These are phyloP conservation scores for Poliocrania exsul DNA, from an alignment of 2,797 vertebrate species.

Conservation along the genomic window DNA sequence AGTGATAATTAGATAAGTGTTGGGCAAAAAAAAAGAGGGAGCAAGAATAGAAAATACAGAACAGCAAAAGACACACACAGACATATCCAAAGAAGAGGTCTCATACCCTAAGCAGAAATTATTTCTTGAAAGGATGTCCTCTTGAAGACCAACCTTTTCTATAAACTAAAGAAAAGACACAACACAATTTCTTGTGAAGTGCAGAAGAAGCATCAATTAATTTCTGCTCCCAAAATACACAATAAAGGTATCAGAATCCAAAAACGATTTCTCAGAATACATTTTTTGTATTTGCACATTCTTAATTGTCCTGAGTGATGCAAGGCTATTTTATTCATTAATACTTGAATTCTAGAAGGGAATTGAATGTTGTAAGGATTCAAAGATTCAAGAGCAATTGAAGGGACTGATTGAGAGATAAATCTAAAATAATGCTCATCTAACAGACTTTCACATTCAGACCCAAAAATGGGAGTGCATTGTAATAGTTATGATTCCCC, in stretches of 20 bases:
- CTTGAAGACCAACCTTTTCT: not conserved
- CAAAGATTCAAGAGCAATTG: not conserved
- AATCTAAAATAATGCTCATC: not conserved
- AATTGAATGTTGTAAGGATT: not conserved
- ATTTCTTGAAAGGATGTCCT: not conserved
- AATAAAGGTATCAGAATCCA: not conserved
- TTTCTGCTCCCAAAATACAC: not conserved
- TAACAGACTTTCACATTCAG: not conserved
- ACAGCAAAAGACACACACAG: not conserved
- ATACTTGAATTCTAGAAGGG: not conserved
- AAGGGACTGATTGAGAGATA: not conserved
- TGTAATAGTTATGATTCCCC: not conserved
- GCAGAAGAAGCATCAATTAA: not conserved
- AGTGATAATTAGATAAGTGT: not conserved
- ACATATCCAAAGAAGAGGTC: not conserved
- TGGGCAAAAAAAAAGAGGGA: fast-evolving
- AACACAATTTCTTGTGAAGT: not conserved
- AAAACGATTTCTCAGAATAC: not conserved
- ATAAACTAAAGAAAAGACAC: not conserved
- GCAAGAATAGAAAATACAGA: not conserved
- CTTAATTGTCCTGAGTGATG: not conserved
- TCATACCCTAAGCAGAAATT: not conserved
- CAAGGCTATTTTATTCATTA: not conserved
- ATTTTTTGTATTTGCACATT: not conserved
- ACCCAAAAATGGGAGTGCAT: not conserved